Conservation (phyloP, 2,113 vertebrate species). For the Actenoides lindsayi region DNA sequence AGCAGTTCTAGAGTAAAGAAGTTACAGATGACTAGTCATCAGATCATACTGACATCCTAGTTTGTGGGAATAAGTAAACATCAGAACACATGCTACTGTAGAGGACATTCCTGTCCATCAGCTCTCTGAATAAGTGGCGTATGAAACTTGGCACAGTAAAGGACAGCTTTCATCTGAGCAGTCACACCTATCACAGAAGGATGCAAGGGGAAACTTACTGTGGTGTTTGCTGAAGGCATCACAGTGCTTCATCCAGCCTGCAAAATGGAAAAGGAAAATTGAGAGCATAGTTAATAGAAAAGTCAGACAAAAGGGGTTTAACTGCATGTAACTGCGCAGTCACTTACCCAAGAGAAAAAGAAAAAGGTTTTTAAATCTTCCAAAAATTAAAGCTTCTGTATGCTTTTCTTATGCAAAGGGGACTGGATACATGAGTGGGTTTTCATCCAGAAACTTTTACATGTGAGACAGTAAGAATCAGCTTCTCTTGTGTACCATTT, state of each 20-base stretch:
- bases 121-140: background rate
- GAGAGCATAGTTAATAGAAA: background rate
- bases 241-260: background rate
- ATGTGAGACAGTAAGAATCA: background rate
- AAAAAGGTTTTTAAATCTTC: background rate
- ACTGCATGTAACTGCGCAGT: background rate
- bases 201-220: background rate
- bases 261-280: background rate
- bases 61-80: slow-evolving; percentile 1
- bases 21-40: background rate
- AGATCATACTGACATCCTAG: background rate
- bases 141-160: background rate
- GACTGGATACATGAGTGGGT: background rate
- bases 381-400: background rate
- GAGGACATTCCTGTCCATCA: background rate
- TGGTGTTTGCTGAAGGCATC: background rate
- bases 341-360: background rate
- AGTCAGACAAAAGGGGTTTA: background rate
- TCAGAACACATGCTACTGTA: background rate
- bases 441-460: background rate
- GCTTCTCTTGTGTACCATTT: background rate
- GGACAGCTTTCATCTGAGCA: background rate
- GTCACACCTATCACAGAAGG: background rate
- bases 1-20: slow-evolving; percentile 28
- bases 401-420: background rate